Evolutionary conservation across 1,140 invertebrate species (phyloP), one percentile per base, ranked within the genome.

Genomic region (Anagrus nilaparvatae): DNA sequence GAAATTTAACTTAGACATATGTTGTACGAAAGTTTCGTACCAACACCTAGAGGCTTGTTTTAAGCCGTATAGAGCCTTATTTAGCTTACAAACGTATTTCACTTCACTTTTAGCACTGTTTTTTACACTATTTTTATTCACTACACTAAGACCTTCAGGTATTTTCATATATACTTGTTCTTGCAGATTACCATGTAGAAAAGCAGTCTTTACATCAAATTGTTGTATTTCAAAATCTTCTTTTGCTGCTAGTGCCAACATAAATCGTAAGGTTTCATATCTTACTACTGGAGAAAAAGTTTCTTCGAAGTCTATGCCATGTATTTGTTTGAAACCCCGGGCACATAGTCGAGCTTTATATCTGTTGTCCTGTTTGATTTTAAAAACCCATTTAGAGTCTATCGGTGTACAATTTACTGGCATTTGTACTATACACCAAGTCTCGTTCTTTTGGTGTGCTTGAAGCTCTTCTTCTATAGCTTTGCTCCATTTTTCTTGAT

Each of bases 91-190:
- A 14, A 57, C 53, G n/a, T 18, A 46, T 14, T 25, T 47, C 46
- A 12, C 42, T 31, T 28, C n/a, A n/a, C n/a, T n/a, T n/a, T n/a
- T n/a, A 41, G 14, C 23, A n/a, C n/a, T n/a, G n/a, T n/a, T n/a
- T n/a, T n/a, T n/a, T n/a, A n/a, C n/a, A n/a, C n/a, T n/a, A n/a
- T n/a, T n/a, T 18, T 4, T 12, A 20, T 9, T 18, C 17, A 35
- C 5, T n/a, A n/a, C n/a, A 35, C 19, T 3, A 2, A 35, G 10
- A 5, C 54, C 58, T 42, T 59, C 45, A 9, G 62, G 60, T 41
- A 63, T 55, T 25, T 54, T 34, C 55, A 69, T 63, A 39, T 51
- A 67, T 3, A 67, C 47, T 14, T 55, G 50, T 47, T 69, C 59
- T 9, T 63, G 40, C 8, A 68, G 40, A 10, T 56, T 34, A 18